Conservation (phyloP, 2,113 vertebrate species). For the Nothobranchius furzeri region DNA sequence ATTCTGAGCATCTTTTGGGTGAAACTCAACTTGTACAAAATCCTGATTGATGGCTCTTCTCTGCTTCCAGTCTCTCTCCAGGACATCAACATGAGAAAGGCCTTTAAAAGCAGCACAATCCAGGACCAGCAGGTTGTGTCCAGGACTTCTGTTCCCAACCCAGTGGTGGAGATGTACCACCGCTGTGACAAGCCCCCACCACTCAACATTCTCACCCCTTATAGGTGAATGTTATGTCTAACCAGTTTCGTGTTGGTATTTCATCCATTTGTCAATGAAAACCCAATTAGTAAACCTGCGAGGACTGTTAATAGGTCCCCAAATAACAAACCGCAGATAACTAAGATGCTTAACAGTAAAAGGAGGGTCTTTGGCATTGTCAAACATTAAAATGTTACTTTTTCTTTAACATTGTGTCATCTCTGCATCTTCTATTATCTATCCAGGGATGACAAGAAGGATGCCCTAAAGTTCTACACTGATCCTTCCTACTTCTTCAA, state of each 20-base stretch:
- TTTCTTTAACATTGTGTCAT: background rate
- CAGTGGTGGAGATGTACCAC: constrained; percentile 92
- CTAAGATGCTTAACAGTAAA: no score
- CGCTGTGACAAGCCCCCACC: constrained; percentile 90
- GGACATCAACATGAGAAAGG: constrained; percentile 96
- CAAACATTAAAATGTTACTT: no score
- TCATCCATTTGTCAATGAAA: no score
- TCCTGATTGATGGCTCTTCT: background rate
- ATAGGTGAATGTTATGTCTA: constrained; percentile 76
- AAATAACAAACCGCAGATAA: no score
- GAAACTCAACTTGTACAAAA: background rate
- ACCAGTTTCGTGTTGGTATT: no score
- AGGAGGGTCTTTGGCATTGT: no score
- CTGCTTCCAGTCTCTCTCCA: constrained; percentile 85
- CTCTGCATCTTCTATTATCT: background rate
- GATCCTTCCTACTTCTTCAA: constrained; percentile 95
- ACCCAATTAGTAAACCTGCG: no score
- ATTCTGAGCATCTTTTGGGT: no score
- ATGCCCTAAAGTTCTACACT: constrained; percentile 91
- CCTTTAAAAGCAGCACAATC: constrained; percentile 91
- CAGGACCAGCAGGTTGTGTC: constrained; percentile 95
- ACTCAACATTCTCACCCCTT: constrained; percentile 90
- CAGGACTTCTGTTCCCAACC: constrained; percentile 89
- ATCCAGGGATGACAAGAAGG: constrained; percentile 89
- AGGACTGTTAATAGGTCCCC: no score